phyloP scores from a whole-genome alignment of 2,888 invertebrate species.

The Orthosia gothica region DNA sequence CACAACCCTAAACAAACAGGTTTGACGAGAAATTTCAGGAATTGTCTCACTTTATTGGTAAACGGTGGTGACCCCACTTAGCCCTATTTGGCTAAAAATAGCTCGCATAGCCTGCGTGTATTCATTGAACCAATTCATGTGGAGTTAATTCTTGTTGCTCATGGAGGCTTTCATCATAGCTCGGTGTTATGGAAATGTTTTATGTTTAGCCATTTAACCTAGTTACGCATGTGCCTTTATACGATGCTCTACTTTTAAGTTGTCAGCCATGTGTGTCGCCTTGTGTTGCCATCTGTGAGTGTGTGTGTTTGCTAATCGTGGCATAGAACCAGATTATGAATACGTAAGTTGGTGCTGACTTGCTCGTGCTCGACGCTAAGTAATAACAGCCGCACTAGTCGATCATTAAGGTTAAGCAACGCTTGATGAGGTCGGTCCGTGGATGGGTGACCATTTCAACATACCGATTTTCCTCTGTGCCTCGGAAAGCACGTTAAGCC shows the following conservation, averaged over 20 bases:
- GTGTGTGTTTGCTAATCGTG: not conserved
- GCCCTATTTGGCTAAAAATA: conserved; percentile 74
- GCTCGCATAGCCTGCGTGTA: conserved; percentile 66
- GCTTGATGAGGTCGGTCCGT: too few relatives aligned
- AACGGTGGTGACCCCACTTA: conserved; percentile 67
- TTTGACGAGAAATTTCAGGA: conserved; percentile 35
- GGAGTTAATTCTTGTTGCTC: conserved; percentile 64
- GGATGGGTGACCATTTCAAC: too few relatives aligned
- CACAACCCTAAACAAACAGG: conserved; percentile 65
- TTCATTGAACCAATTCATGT: conserved; percentile 69
- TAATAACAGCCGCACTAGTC: too few relatives aligned
- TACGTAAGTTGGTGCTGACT: not conserved
- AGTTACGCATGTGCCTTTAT: conserved; percentile 15
- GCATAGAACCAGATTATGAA: conserved; percentile 8
- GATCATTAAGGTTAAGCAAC: too few relatives aligned
- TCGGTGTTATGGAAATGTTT: conserved; percentile 62
- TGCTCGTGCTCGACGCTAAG: too few relatives aligned
- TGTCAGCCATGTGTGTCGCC: not conserved
- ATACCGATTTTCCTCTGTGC: too few relatives aligned
- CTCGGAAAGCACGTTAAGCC: too few relatives aligned
- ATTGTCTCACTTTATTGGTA: conserved; percentile 64
- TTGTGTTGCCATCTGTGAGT: not conserved
- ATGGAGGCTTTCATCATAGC: conserved; percentile 62
- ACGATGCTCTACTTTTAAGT: conserved; percentile 18
- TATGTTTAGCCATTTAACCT: conserved; percentile 52